Percentiles rank a stretch among this genome's conserved stretches.
Evolutionary conservation across 2,888 invertebrate genomes (phyloP).

Genomic region (Dasysyrphus tricinctus): DNA sequence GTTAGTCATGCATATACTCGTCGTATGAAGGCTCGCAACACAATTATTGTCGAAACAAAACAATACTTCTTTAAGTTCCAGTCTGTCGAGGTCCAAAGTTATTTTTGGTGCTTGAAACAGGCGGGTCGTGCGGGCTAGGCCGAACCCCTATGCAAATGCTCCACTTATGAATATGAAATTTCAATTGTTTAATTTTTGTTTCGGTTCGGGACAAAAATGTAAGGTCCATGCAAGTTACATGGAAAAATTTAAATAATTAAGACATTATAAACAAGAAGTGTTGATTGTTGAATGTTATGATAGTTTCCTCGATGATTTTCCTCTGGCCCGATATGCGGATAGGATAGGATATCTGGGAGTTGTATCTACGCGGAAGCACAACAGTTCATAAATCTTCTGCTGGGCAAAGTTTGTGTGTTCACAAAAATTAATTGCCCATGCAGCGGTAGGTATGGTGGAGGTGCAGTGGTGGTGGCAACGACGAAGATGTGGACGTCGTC

Average conservation of each 20-base stretch:
- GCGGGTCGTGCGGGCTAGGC: neutral
- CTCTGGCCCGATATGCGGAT: neutral
- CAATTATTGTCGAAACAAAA: constrained; percentile 56
- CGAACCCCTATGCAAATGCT: constrained; percentile 54
- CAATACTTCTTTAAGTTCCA: constrained; percentile 44
- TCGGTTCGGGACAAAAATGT: neutral
- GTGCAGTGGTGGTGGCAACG: neutral
- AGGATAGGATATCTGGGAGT: constrained; percentile 57
- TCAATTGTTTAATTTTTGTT: constrained; percentile 35
- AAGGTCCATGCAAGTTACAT: constrained; percentile 7
- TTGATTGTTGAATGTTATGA: constrained; percentile 74
- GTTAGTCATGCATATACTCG: constrained; percentile 60
- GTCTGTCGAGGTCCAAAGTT: constrained; percentile 47
- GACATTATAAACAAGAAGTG: constrained; percentile 75
- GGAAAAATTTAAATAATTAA: constrained; percentile 74
- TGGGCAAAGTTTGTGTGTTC: constrained; percentile 67
- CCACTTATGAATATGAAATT: constrained; percentile 71
- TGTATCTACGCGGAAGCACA: constrained; percentile 74
- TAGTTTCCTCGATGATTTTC: constrained; percentile 71
- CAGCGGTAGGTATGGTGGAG: constrained; percentile 24
- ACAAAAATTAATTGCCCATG: constrained; percentile 76
- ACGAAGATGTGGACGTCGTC: neutral
- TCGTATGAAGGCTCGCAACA: constrained; percentile 45
- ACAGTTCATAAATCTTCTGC: constrained; percentile 73
- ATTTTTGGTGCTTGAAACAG: constrained; percentile 14